phyloP scores from a whole-genome alignment of 2,888 invertebrate species.

The Orthosia gothica region DNA sequence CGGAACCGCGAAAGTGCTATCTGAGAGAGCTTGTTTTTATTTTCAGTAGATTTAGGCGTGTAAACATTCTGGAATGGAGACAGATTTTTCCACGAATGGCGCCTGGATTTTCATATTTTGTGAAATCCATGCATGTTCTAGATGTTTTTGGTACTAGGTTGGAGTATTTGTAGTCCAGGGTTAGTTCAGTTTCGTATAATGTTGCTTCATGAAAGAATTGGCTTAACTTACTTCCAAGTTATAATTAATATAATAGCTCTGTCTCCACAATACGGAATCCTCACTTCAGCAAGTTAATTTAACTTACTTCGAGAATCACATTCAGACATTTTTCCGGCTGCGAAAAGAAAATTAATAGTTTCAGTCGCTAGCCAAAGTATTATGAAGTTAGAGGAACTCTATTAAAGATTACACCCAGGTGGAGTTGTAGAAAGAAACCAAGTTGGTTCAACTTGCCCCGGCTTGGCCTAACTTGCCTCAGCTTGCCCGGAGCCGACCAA shows the following conservation, averaged over 20 bases:
- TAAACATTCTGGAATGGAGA: conserved; percentile 55
- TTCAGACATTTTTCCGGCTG: conserved; percentile 75
- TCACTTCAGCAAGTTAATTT: conserved; percentile 67
- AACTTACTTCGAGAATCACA: conserved; percentile 70
- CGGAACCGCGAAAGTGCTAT: conserved; percentile 61
- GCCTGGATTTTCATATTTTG: conserved; percentile 35
- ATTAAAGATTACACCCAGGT: conserved; percentile 78
- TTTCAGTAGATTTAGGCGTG: conserved; percentile 63
- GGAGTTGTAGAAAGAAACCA: conserved; percentile 66
- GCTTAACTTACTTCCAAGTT: conserved; percentile 9
- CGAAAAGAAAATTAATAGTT: conserved; percentile 84
- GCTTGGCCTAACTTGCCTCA: conserved; percentile 35
- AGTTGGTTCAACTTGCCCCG: conserved; percentile 52
- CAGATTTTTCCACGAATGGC: conserved; percentile 42
- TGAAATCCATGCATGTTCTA: neutral
- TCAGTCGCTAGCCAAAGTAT: conserved; percentile 75
- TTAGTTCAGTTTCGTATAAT: neutral
- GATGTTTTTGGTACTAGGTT: neutral
- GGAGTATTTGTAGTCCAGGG: neutral
- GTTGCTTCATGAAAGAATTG: neutral
- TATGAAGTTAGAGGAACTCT: conserved; percentile 80
- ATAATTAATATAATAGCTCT: conserved; percentile 50
- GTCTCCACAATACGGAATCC: conserved; percentile 56
- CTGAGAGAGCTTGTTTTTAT: conserved; percentile 64
- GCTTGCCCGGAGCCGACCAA: conserved; percentile 60